Evolutionary conservation across 2,888 invertebrate species (phyloP).

Genomic region (Pristionchus fissidentatus): DNA sequence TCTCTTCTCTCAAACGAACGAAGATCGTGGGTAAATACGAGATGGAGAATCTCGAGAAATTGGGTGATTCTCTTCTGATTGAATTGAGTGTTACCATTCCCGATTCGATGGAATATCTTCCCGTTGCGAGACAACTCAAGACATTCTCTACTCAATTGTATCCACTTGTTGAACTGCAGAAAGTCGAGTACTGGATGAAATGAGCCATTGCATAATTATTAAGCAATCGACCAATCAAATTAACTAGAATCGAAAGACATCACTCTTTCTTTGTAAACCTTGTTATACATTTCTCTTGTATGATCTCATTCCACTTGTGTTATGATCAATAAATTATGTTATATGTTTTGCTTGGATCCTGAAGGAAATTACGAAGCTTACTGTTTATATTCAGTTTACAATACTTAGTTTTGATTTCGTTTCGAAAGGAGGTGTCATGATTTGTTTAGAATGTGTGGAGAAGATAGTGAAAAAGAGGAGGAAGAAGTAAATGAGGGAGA

Average conservation of each 20-base stretch:
- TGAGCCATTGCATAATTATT: neutral
- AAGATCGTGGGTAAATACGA: conserved; percentile 46
- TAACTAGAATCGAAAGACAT: neutral
- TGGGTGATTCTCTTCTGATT: conserved; percentile 56
- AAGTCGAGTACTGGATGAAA: conserved; percentile 64
- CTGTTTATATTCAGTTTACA: neutral
- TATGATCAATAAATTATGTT: neutral
- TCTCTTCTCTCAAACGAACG: conserved; percentile 51
- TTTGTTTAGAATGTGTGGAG: conserved; percentile 13
- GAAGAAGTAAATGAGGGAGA: conserved; percentile 28
- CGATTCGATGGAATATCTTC: conserved; percentile 60
- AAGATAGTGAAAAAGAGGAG: conserved; percentile 1
- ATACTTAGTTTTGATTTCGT: neutral
- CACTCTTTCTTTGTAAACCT: too few relatives aligned
- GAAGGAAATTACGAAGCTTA: too few relatives aligned
- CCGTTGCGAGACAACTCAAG: conserved; percentile 58
- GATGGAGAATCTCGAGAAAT: conserved; percentile 22
- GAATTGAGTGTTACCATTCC: conserved; percentile 61
- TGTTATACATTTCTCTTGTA: neutral
- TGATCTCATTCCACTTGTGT: neutral
- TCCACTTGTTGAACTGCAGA: conserved; percentile 63
- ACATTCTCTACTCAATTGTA: conserved; percentile 62
- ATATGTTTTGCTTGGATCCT: neutral
- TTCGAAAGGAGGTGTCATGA: too few relatives aligned
- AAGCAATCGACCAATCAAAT: neutral